phyloP scores from a whole-genome alignment of 2,797 vertebrate species.

The Spinus pinus region DNA sequence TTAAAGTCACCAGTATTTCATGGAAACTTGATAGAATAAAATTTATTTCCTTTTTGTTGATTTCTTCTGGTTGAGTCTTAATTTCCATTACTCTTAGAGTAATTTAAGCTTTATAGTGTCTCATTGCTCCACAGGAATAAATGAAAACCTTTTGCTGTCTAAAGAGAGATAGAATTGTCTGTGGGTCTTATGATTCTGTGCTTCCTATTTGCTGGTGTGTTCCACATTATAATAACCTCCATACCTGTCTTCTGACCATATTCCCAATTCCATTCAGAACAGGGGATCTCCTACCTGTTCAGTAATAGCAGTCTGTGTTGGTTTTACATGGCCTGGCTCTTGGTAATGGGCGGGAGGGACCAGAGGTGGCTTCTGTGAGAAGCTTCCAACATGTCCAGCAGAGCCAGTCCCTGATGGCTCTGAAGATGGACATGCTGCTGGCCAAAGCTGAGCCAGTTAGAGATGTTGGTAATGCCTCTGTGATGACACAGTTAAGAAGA shows the following conservation, averaged over 20 bases:
- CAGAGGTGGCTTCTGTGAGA: not conserved
- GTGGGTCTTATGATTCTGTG: not conserved
- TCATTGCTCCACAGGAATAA: not conserved
- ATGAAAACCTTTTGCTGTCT: not conserved
- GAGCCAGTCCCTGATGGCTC: not conserved
- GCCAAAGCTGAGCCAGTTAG: not conserved
- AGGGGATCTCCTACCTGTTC: not conserved
- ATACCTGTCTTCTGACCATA: not conserved
- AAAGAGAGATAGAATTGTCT: not conserved
- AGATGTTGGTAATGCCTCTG: fast-evolving
- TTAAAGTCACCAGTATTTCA: not conserved
- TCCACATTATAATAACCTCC: not conserved
- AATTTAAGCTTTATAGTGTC: not conserved
- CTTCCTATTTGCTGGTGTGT: not conserved
- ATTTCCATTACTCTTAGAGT: not conserved
- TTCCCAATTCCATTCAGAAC: not conserved
- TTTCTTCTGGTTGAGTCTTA: not conserved
- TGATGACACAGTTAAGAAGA: not conserved
- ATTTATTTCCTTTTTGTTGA: not conserved
- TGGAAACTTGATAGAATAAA: not conserved
- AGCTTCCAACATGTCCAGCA: not conserved
- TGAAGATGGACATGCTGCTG: not conserved
- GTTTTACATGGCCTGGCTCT: not conserved
- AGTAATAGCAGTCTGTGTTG: not conserved
- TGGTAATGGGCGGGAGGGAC: not conserved